Percentiles rank a stretch among this genome's conserved stretches.
phyloP scores from a whole-genome alignment of 2,797 vertebrate genomes.

The Octomys mimax region DNA sequence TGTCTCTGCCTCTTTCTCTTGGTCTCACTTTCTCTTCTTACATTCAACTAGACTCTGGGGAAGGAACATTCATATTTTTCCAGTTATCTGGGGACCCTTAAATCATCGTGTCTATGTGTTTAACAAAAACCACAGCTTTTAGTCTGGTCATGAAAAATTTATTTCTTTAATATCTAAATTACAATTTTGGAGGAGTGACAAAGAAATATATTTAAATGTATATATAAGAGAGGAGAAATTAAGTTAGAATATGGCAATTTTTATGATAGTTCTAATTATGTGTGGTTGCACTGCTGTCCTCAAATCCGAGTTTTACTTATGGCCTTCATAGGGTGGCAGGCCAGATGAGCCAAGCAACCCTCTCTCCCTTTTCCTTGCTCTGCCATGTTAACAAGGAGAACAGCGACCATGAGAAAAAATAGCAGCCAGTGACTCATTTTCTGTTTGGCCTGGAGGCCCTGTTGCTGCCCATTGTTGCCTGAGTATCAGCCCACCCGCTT shows the following conservation, averaged over 20 bases:
- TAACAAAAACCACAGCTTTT: background rate
- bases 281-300: background rate
- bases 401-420: background rate
- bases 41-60: background rate
- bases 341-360: background rate
- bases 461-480: background rate
- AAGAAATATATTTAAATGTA: background rate
- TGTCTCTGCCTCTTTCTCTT: background rate
- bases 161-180: constrained; percentile 47
- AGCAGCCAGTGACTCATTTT: background rate
- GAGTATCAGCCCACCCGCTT: background rate
- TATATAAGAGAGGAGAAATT: background rate
- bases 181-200: background rate
- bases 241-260: background rate
- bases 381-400: background rate
- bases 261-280: background rate
- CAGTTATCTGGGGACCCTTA: background rate
- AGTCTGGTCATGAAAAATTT: background rate
- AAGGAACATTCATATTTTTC: background rate
- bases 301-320: background rate
- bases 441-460: background rate
- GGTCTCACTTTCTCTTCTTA: background rate
- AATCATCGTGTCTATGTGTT: background rate
- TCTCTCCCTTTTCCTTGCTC: background rate
- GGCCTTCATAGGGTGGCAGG: background rate